Conservation (phyloP, 1,140 invertebrate genomes). For the Vollenhovia emeryi region DNA sequence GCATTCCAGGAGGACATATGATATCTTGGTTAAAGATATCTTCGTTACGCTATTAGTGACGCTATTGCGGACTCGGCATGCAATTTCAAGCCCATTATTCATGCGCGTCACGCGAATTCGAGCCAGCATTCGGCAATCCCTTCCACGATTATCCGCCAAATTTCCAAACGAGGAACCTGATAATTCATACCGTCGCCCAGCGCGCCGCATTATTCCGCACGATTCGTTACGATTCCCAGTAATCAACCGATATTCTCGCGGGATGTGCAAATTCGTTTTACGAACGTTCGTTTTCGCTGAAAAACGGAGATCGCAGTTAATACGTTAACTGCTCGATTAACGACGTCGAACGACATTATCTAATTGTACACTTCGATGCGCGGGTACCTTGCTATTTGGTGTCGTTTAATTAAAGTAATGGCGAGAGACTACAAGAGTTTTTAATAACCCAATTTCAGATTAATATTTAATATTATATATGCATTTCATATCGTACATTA, state of each 20-base stretch:
- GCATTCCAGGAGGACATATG: neutral
- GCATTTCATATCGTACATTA: no score
- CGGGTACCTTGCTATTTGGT: neutral
- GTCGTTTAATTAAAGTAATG: neutral
- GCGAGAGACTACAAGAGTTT: neutral
- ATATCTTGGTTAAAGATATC: constrained; percentile 2
- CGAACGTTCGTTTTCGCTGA: neutral
- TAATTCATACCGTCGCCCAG: constrained; percentile 60
- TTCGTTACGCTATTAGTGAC: constrained; percentile 10
- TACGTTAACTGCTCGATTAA: neutral
- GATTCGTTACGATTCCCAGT: constrained; percentile 14
- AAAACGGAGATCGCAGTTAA: neutral
- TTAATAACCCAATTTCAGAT: neutral
- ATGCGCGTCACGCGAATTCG: constrained; percentile 28
- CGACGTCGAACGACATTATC: neutral
- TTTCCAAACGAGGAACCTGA: constrained; percentile 61
- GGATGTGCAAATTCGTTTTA: constrained; percentile 39
- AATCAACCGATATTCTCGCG: constrained; percentile 1
- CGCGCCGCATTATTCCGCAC: constrained; percentile 45
- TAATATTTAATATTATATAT: no score
- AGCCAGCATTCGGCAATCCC: constrained; percentile 21
- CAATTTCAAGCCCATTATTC: constrained; percentile 47
- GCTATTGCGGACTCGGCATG: neutral
- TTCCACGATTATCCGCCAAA: constrained; percentile 57
- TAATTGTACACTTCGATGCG: neutral